Percentiles rank a stretch among this genome's conserved stretches.
Evolutionary conservation across 2,113 vertebrate genomes (phyloP).

Genomic region (Gadus macrocephalus): DNA sequence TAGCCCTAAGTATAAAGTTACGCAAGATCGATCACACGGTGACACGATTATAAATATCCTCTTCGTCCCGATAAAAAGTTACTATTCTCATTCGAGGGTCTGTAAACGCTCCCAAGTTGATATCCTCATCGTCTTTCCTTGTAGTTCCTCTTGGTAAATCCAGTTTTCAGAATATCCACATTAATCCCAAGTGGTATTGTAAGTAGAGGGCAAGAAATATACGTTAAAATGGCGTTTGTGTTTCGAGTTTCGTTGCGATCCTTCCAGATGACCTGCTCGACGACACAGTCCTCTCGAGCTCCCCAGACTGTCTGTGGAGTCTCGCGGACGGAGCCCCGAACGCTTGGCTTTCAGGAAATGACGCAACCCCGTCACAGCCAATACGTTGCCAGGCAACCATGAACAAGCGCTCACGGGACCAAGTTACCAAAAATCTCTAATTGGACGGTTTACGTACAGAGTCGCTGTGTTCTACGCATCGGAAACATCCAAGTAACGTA

Average conservation of each 20-base stretch:
- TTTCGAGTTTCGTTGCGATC: neutral
- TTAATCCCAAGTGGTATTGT: too few relatives aligned
- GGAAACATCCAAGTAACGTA: too few relatives aligned
- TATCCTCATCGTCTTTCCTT: too few relatives aligned
- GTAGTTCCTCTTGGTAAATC: too few relatives aligned
- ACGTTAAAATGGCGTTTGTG: neutral
- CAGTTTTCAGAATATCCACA: too few relatives aligned
- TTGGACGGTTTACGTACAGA: too few relatives aligned
- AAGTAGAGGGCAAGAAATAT: neutral
- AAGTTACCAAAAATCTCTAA: neutral
- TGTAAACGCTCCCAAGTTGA: too few relatives aligned
- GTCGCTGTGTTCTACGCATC: too few relatives aligned
- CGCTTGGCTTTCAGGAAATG: constrained; percentile 62
- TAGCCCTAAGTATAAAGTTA: neutral
- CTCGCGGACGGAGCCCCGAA: constrained; percentile 8
- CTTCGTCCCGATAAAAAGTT: too few relatives aligned
- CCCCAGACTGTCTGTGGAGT: constrained; percentile 27
- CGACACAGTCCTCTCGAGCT: constrained; percentile 10
- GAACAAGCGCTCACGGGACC: neutral
- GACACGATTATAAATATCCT: neutral
- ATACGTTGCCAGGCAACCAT: constrained; percentile 40
- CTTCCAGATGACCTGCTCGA: constrained; percentile 3
- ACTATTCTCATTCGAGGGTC: too few relatives aligned
- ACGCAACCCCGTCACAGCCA: constrained; percentile 49
- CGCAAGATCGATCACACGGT: neutral